Percentiles rank a stretch among this genome's conserved stretches.
These are phyloP conservation scores for Pseudomyrmex dendroicus DNA, from an alignment of 1,140 invertebrate species.

Conservation along the genomic window DNA sequence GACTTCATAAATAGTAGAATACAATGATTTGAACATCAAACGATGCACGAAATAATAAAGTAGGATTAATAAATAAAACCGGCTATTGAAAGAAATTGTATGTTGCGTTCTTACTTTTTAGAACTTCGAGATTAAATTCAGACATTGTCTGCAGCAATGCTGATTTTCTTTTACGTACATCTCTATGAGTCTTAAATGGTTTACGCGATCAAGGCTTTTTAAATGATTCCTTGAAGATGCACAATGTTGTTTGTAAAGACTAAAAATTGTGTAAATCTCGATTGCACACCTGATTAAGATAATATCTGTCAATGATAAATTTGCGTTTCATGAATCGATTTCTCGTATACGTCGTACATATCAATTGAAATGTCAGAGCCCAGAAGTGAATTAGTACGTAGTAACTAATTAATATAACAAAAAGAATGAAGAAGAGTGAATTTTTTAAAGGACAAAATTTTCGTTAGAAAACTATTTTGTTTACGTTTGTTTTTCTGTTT, in stretches of 20 bases:
- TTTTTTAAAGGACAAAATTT: conserved; percentile 72
- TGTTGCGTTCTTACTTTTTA: conserved; percentile 53
- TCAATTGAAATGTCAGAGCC: conserved; percentile 33
- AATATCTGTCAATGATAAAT: conserved; percentile 28
- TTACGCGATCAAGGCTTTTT: conserved; percentile 66
- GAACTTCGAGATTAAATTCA: conserved; percentile 50
- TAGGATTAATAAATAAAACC: conserved; percentile 70
- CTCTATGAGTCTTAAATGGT: conserved; percentile 50
- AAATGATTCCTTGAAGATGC: conserved; percentile 67
- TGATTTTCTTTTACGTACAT: conserved; percentile 58
- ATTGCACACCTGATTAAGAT: conserved; percentile 21
- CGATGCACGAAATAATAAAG: conserved; percentile 64
- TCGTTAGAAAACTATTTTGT: conserved; percentile 69
- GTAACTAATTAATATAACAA: conserved; percentile 61
- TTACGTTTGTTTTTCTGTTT: conserved; percentile 50
- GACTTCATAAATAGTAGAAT: conserved; percentile 80
- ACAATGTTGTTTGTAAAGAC: conserved; percentile 46
- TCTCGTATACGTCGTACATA: conserved; percentile 31
- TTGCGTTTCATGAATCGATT: conserved; percentile 50
- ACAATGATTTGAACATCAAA: conserved; percentile 70
- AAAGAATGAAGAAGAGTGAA: conserved; percentile 47
- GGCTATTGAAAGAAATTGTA: conserved; percentile 65
- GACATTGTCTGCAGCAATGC: conserved; percentile 55
- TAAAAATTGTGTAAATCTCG: conserved; percentile 35
- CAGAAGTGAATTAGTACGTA: conserved; percentile 33